phyloP scores from a whole-genome alignment of 2,113 vertebrate genomes.

The Clarias macrocephalus region DNA sequence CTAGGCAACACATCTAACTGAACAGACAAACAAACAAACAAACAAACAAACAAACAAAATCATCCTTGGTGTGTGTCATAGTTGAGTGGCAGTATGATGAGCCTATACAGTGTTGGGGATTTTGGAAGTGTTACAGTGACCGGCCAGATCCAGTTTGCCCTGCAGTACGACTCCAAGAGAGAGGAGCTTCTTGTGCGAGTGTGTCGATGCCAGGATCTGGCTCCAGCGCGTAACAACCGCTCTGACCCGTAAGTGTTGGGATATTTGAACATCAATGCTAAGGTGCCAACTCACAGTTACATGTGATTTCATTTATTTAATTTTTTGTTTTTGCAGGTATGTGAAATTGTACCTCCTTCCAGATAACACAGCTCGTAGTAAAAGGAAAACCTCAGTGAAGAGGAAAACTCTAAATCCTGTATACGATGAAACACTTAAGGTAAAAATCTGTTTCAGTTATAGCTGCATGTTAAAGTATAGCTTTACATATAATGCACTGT shows the following conservation, averaged over 20 bases:
- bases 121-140: conserved; percentile 79
- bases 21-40: not conserved
- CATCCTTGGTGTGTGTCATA: conserved; percentile 50
- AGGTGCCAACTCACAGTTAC: not conserved
- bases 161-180: conserved; percentile 76
- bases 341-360: conserved; percentile 94
- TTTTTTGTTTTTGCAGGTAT: conserved; percentile 69
- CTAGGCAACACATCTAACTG: not conserved
- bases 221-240: conserved; percentile 80
- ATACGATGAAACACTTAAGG: conserved; percentile 81
- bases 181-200: conserved; percentile 84
- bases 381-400: conserved; percentile 87
- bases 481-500: not conserved
- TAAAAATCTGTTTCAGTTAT: conserved; percentile 52
- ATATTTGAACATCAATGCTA: not conserved
- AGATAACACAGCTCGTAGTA: conserved; percentile 86
- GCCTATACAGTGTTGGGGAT: conserved; percentile 87
- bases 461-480: not conserved
- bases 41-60: not conserved
- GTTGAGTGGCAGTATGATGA: conserved; percentile 90
- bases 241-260: conserved; percentile 86
- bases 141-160: conserved; percentile 83
- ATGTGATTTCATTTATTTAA: not conserved
- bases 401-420: conserved; percentile 88
- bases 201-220: conserved; percentile 84